Base-by-base conservation (phyloP, 2,888 invertebrate species). In the Xylocampa areola region DNA sequence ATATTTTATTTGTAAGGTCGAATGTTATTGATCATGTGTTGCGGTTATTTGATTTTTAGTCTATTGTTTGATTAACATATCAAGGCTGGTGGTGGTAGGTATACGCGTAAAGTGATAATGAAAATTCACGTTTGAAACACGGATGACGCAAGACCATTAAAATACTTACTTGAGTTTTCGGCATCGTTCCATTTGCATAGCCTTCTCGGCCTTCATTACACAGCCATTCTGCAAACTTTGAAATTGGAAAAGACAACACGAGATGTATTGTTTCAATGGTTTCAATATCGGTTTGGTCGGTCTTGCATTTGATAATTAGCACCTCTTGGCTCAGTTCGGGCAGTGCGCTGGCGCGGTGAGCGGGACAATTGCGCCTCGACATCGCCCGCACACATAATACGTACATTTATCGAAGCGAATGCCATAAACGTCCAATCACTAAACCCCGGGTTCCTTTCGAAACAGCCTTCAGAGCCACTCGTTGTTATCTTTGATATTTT, bases 61-160 rank as follows among this genome's bases (percentile, higher is more conserved):
- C 91, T 89, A 91, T 93, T 93, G 93, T 94, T 94, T 93, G 93
- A 89, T 87, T 89, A 92, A 92, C 88, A 88, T 92, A 94, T 94
- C 92, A 94, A 94, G 93, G 93, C 89, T 93, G 85, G 79, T 85
- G 87, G 88, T 87, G 88, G 88, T 75, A 75, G 73, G 73, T 89
- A 92, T 90, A 92, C 89, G 87, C 83, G 86, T 86, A 86, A 92
- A 89, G 94, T 93, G 94, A 94, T 93, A 94, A 94, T 94, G 92
- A 93, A 94, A 93, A 91, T 92, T 92, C 93, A 94, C 93, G 94
- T 94, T 93, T 92, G 89, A 90, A 92, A 87, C 86, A 82, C 76
- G 85, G 87, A 92, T 94, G 94, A 93, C 93, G 94, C 91, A 94
- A 94, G 89, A 89, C 92, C 91, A 92, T 93, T 93, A 93, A 93